Evolutionary conservation across 2,797 vertebrate species (phyloP).

Genomic region (Oryzias dopingdopingensis): DNA sequence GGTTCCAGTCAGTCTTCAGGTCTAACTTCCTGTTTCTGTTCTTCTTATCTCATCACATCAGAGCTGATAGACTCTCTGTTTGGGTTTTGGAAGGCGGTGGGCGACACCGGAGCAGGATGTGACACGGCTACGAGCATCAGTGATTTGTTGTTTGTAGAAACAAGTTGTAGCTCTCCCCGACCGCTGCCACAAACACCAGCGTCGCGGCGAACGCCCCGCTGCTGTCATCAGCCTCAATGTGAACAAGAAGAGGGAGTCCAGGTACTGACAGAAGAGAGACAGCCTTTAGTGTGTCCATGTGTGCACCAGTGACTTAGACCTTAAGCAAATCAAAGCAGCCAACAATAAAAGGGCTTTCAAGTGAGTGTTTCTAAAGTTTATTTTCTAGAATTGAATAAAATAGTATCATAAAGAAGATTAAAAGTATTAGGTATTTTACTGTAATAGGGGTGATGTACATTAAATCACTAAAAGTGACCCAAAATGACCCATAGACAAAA

Average conservation of each 20-base stretch:
- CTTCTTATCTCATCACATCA: slow-evolving; percentile 5
- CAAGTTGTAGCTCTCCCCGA: slow-evolving; percentile 31
- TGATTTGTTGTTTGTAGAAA: slow-evolving; percentile 52
- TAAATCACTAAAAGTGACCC: too few species aligned
- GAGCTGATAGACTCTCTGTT: background rate
- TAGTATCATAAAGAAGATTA: too few species aligned
- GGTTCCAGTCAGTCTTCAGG: background rate
- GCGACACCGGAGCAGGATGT: slow-evolving; percentile 51
- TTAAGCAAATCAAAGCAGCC: too few species aligned
- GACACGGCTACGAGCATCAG: slow-evolving; percentile 25
- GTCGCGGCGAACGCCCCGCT: slow-evolving; percentile 14
- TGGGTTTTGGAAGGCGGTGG: background rate
- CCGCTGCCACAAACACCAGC: slow-evolving; percentile 9
- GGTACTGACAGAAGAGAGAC: slow-evolving; percentile 43
- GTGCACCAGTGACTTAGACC: background rate
- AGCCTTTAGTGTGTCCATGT: background rate
- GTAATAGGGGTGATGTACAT: too few species aligned
- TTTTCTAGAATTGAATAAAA: too few species aligned
- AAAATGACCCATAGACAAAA: too few species aligned
- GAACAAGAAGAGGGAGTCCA: slow-evolving; percentile 7
- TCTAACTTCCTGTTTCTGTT: slow-evolving; percentile 39
- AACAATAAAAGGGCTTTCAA: too few species aligned
- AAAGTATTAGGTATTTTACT: too few species aligned
- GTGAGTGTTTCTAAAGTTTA: too few species aligned
- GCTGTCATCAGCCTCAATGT: slow-evolving; percentile 32